phyloP scores from a whole-genome alignment of 2,888 invertebrate genomes.

The Eulithis testata region DNA sequence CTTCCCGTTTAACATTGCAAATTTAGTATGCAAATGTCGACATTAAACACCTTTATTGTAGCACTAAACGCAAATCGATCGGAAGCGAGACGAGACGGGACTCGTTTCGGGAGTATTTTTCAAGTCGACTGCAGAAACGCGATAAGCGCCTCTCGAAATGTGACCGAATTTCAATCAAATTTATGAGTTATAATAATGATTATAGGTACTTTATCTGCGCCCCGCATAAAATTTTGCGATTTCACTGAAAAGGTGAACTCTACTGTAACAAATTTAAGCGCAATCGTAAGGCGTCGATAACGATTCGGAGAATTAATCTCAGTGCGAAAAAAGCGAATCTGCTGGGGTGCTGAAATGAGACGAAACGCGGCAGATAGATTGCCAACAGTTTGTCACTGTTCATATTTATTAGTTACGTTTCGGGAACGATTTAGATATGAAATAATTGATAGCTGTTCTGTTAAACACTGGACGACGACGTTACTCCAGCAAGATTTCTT shows the following conservation, averaged over 20 bases:
- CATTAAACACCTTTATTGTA: conserved; percentile 76
- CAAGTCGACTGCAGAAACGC: conserved; percentile 79
- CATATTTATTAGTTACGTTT: conserved; percentile 58
- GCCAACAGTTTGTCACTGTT: conserved; percentile 59
- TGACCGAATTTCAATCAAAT: conserved; percentile 84
- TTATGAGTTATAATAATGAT: conserved; percentile 84
- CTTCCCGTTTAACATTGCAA: conserved; percentile 58
- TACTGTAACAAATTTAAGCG: conserved; percentile 80
- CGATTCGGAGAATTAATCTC: conserved; percentile 80
- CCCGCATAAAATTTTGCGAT: conserved; percentile 80
- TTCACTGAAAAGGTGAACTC: conserved; percentile 82
- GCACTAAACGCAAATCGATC: conserved; percentile 80
- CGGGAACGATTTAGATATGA: conserved; percentile 50
- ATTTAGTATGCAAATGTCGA: conserved; percentile 71
- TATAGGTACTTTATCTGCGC: conserved; percentile 80
- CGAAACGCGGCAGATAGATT: conserved; percentile 60
- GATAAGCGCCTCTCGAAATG: conserved; percentile 80
- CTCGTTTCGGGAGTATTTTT: conserved; percentile 76
- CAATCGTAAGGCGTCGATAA: conserved; percentile 82
- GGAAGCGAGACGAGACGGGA: conserved; percentile 68
- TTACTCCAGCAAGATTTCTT: neutral
- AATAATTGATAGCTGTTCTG: conserved; percentile 37
- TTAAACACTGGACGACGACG: neutral
- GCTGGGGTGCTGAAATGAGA: conserved; percentile 59
- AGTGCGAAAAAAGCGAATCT: conserved; percentile 66